These are phyloP conservation scores for Cladorhizidae sp. DNA, from an alignment of 37 sponge, comb jelly and placozoan genomes.

Conservation along the genomic window DNA sequence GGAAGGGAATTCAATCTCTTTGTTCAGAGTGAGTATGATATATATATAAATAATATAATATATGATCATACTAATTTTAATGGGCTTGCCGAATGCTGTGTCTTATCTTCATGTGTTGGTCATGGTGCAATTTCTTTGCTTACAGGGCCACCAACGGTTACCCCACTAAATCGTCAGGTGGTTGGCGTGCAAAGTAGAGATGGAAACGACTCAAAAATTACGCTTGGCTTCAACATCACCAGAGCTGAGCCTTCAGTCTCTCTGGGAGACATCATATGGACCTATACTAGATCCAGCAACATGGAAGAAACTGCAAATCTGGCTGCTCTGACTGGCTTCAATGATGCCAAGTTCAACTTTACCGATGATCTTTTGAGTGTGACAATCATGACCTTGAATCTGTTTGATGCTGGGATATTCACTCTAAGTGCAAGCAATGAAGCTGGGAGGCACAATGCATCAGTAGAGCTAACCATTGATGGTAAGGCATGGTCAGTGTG, in stretches of 20 bases:
- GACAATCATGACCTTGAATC: not conserved
- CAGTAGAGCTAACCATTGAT: conserved; percentile 1
- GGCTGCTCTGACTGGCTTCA: not conserved
- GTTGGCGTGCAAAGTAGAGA: conserved; percentile 2
- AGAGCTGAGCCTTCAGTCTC: conserved; percentile 1
- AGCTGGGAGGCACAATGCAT: not conserved
- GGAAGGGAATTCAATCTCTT: too few relatives aligned
- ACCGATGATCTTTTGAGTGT: not conserved
- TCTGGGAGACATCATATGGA: conserved; percentile 22
- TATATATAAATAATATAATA: too few relatives aligned
- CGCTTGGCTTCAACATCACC: conserved; percentile 5
- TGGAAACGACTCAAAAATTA: not conserved
- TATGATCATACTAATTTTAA: too few relatives aligned
- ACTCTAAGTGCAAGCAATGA: conserved; percentile 26
- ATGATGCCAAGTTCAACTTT: not conserved
- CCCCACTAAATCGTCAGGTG: not conserved
- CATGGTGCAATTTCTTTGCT: not conserved
- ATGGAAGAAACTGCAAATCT: not conserved
- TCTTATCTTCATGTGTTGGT: too few relatives aligned
- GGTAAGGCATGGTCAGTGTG: too few relatives aligned
- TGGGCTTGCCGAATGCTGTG: too few relatives aligned
- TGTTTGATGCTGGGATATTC: conserved; percentile 23
- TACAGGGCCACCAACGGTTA: conserved; percentile 6
- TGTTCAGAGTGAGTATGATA: too few relatives aligned
- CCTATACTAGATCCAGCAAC: not conserved